Percentiles rank a stretch among this genome's conserved stretches.
These are phyloP conservation scores for Drosophila vallismaia DNA, from an alignment of 2,888 invertebrate genomes.

Conservation along the genomic window DNA sequence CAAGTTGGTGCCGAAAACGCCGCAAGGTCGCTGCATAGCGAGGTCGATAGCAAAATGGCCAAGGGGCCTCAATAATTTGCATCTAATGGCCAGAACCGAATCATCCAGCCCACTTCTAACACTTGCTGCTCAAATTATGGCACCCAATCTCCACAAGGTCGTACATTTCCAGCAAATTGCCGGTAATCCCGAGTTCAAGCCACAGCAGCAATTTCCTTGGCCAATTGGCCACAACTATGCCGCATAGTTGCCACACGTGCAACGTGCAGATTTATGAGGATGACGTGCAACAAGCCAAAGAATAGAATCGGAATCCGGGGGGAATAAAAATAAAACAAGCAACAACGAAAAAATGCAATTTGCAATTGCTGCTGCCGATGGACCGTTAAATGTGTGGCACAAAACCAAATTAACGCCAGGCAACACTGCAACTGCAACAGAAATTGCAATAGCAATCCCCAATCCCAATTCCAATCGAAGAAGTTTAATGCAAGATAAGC, in stretches of 20 bases:
- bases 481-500: slow-evolving; percentile 75
- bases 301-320: slow-evolving; percentile 5
- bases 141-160: slow-evolving; percentile 56
- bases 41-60: slow-evolving; percentile 28
- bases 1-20: slow-evolving; percentile 17
- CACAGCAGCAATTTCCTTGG: slow-evolving; percentile 63
- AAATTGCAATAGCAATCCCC: slow-evolving; percentile 17
- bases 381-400: slow-evolving; percentile 73
- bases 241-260: slow-evolving; percentile 37
- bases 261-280: slow-evolving; percentile 68
- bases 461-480: slow-evolving; percentile 31
- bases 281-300: slow-evolving; percentile 56
- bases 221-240: slow-evolving; percentile 65
- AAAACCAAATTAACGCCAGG: slow-evolving; percentile 75
- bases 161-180: slow-evolving; percentile 54
- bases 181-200: slow-evolving; percentile 54
- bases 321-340: slow-evolving; percentile 27
- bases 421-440: slow-evolving; percentile 19
- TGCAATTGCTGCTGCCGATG: slow-evolving; percentile 58
- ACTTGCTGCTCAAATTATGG: slow-evolving; percentile 11
- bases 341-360: slow-evolving; percentile 62
- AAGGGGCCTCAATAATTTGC: slow-evolving; percentile 29
- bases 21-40: slow-evolving; percentile 5
- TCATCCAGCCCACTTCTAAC: slow-evolving; percentile 21
- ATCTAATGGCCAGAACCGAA: slow-evolving; percentile 2